Conservation (phyloP, 2,797 vertebrate species). For the Sebastolobus altivelis region DNA sequence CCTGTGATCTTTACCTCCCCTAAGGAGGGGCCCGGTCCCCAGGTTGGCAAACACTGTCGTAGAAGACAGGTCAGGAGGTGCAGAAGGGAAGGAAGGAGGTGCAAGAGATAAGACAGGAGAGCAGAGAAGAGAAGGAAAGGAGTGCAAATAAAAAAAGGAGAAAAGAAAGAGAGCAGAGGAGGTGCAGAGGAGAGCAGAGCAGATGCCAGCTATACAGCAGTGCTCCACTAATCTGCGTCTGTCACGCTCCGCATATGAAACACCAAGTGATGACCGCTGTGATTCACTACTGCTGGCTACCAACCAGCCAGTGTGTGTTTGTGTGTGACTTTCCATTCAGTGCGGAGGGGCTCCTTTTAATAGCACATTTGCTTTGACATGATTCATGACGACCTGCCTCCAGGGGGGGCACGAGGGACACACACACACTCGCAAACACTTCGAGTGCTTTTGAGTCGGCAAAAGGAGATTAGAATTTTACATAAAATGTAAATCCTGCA, state of each 20-base stretch:
- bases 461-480: slow-evolving; percentile 50
- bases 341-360: slow-evolving; percentile 54
- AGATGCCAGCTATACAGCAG: slow-evolving; percentile 55
- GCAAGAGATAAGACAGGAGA: not conserved
- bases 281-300: slow-evolving; percentile 74
- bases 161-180: not conserved
- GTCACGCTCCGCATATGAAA: slow-evolving; percentile 77
- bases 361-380: slow-evolving; percentile 70
- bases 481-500: slow-evolving; percentile 48
- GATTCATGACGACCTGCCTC: slow-evolving; percentile 71
- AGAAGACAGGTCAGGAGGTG: too few species aligned
- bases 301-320: slow-evolving; percentile 48
- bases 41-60: too few species aligned
- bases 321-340: slow-evolving; percentile 38
- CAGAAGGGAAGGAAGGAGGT: not conserved
- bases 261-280: slow-evolving; percentile 75
- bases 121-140: not conserved
- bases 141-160: not conserved
- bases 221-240: slow-evolving; percentile 70
- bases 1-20: too few species aligned
- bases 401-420: slow-evolving; percentile 42
- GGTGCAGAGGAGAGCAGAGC: slow-evolving; percentile 29
- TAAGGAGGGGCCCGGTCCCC: too few species aligned
- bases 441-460: slow-evolving; percentile 40
- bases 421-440: slow-evolving; percentile 43